Base-by-base conservation (phyloP, 1,140 invertebrate genomes). In the Orussus abietinus region DNA sequence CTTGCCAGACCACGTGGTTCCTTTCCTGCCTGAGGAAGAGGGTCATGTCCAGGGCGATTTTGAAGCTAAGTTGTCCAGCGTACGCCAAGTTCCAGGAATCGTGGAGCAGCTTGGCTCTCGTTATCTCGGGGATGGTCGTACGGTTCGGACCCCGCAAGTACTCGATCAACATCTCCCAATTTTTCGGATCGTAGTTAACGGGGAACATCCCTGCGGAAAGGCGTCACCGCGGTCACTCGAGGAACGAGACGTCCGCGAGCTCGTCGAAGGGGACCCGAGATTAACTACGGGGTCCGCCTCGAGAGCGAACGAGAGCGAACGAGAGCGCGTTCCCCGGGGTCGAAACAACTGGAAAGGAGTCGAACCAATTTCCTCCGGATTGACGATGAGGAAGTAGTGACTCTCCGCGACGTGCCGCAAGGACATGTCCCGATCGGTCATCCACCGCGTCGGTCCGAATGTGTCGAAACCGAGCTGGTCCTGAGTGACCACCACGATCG, bases 331-430 rank as follows among this genome's bases (percentile, higher is more conserved):
- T n/a, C n/a, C n/a, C n/a, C n/a, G n/a, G n/a, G n/a, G n/a, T n/a
- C n/a, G n/a, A n/a, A n/a, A n/a, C n/a, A n/a, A n/a, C n/a, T n/a
- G n/a, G n/a, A n/a, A n/a, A n/a, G n/a, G n/a, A n/a, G n/a, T n/a
- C n/a, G n/a, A n/a, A 84, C 83, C 84, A 51, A 87, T 86, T 68
- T 87, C 86, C 45, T 86, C 84, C n/a, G 84, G 84, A 67, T 89
- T 89, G 1, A 86, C 72, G 26, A 89, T 81, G 30, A 88, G 77
- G 47, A 86, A 88, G 18, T 78, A 53, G 12, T 83, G 62, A 13
- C 69, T 66, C 7, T 52, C 48, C 1, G 81, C 77, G 51, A 81
- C 59, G 42, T 80, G 64, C 2, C 46, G 19, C 0, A 67, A 39
- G 3, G 53, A 59, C 3, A 84, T 55, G 39, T 78, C 66, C 32